Base-by-base conservation (phyloP, 2,888 invertebrate species). In the Chydorus sphaericus region DNA sequence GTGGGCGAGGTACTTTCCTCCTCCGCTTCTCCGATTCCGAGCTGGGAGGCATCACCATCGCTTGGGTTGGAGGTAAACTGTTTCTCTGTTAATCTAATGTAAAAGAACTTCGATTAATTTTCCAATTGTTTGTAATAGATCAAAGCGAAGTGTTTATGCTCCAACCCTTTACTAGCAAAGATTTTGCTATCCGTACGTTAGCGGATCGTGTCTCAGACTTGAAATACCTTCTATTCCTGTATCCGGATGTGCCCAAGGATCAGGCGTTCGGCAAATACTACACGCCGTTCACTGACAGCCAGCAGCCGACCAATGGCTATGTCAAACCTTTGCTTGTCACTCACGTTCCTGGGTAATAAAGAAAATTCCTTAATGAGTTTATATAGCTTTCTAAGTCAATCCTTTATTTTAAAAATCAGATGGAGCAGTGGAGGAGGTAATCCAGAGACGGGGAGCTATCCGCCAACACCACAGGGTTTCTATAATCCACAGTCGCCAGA, bases 11-110 rank as follows among this genome's bases (percentile, higher is more conserved):
- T 1, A 93, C 94, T 0, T 98, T 98, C 71, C 74, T 98, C 57
- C 77, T 97, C 56, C 76, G 98, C 3, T 98, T 96, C 74, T 93
- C 92, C 1, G 98, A 98, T 68, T 93, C 92, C 0, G 94, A 94
- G 70, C 77, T 92, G 11, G 97, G 97, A 2, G 96, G 93, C 0
- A 87, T 96, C 61, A 93, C 93, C 28, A 93, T 96, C 64, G 94
- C 93, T 2, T 93, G 92, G 83, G 81, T 85, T 26, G 81, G 83
- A 63, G 83, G 85, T 82, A 65, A 70, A 69, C 14, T 33, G 10
- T 33, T 33, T n/a, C 14, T 10, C 36, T 33, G 10, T 11, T n/a
- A 11, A 11, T 11, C 10, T 33, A 33, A 33, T 33, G 36, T n/a
- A n/a, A n/a, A n/a, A n/a, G n/a, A n/a, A n/a, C n/a, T n/a, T n/a